phyloP scores from a whole-genome alignment of 2,113 vertebrate genomes.

The Ceuthmochares aereus region DNA sequence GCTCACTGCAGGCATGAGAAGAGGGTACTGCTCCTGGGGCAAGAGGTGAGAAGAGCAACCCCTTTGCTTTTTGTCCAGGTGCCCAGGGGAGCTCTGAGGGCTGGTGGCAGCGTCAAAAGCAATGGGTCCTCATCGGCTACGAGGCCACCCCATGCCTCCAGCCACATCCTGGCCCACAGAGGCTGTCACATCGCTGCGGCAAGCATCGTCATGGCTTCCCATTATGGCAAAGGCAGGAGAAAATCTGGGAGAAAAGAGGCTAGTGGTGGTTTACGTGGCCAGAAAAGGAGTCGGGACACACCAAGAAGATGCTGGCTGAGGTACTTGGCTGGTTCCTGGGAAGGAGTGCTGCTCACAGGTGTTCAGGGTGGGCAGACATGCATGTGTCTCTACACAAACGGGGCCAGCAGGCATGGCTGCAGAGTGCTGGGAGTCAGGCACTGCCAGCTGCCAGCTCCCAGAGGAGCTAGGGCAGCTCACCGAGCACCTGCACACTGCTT shows the following conservation, averaged over 20 bases:
- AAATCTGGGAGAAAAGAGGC: rapidly evolving
- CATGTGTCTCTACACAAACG: rapidly evolving
- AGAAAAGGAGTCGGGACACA: neutral
- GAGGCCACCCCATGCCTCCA: neutral
- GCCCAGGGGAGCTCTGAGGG: neutral
- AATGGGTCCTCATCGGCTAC: rapidly evolving
- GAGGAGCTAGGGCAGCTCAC: neutral
- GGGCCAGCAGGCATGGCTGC: neutral
- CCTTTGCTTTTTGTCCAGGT: too few relatives aligned
- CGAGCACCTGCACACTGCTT: rapidly evolving
- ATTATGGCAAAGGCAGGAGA: neutral
- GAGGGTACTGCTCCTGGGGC: rapidly evolving
- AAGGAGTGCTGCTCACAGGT: neutral
- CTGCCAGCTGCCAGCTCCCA: neutral
- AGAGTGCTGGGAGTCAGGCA: rapidly evolving
- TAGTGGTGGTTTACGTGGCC: rapidly evolving
- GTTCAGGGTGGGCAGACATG: rapidly evolving
- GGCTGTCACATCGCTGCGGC: rapidly evolving
- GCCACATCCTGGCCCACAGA: neutral
- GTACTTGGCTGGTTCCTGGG: neutral
- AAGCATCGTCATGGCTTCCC: rapidly evolving
- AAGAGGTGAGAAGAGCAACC: neutral
- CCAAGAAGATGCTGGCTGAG: rapidly evolving
- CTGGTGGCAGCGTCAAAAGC: rapidly evolving
- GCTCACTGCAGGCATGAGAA: rapidly evolving